A percentile compares a stretch with the other conserved stretches of the same genome.
Conservation (phyloP, 2,113 vertebrate species). For the Sigmodon hispidus region DNA sequence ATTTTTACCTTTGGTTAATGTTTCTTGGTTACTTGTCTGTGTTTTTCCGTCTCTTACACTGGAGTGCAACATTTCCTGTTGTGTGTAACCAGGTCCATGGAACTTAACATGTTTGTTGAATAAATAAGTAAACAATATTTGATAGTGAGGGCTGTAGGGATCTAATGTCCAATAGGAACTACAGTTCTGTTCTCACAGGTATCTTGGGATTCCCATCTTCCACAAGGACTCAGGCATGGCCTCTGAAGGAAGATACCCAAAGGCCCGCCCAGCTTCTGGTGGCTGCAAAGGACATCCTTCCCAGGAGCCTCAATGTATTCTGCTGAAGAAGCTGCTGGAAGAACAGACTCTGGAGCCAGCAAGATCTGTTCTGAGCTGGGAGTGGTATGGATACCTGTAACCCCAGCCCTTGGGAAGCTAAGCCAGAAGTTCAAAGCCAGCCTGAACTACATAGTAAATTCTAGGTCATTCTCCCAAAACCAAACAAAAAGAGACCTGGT, state of each 20-base stretch:
- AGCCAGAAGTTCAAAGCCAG: neutral
- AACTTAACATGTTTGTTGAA: neutral
- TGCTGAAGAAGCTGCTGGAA: neutral
- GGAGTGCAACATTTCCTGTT: neutral
- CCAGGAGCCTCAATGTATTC: neutral
- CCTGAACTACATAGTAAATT: neutral
- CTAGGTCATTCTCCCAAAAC: neutral
- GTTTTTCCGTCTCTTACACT: constrained; percentile 30
- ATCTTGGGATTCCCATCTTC: neutral
- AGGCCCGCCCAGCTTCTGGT: neutral
- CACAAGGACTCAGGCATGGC: neutral
- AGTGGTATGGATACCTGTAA: neutral
- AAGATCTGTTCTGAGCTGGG: neutral
- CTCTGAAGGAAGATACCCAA: neutral
- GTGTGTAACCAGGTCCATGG: neutral
- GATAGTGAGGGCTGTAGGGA: neutral
- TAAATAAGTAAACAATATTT: neutral
- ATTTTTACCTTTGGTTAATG: neutral
- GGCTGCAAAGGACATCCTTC: neutral
- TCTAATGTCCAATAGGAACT: neutral
- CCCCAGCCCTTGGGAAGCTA: neutral
- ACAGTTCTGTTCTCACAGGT: neutral
- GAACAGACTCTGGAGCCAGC: neutral
- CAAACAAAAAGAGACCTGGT: neutral
- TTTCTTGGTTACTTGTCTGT: neutral